Base-by-base conservation (phyloP, 2,888 invertebrate species). In the Ectemnius lituratus region DNA sequence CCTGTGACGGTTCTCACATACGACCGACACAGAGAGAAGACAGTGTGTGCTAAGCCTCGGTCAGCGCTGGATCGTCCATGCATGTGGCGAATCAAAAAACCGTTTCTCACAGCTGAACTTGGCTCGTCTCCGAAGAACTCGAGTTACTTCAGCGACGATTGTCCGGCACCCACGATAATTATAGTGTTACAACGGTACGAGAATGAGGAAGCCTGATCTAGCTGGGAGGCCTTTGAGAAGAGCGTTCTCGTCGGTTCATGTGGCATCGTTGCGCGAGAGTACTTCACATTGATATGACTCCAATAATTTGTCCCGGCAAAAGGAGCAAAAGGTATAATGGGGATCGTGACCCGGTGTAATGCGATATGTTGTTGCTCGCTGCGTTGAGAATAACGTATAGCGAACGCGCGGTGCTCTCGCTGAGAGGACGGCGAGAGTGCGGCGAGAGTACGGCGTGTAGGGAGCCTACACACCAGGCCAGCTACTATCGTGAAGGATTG, bases 341-440 rank as follows among this genome's bases (percentile, higher is more conserved):
- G 83, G 84, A 84, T 87, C 86, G 87, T 85, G 85, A 87, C 84
- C 84, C 74, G 78, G 71, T 79, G 83, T 84, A 86, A 86, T 83
- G 78, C 78, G 83, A 82, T 79, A 82, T 78, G 74, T 80, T 68
- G 75, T 63, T 23, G 75, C 78, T 70, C 62, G 64, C 67, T 70
- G 57, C 62, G 77, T 75, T 37, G 59, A 56, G 23, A 8, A 57
- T 62, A 64, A 52, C 52, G 52, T 52, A 52, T 52, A 14, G n/a
- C 2, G 16, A 16, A 16, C 2, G n/a, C 4, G n/a, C 6, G 8
- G 37, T 37, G 37, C 37, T 6, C n/a, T n/a, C n/a, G n/a, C n/a
- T n/a, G n/a, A n/a, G n/a, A n/a, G n/a, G n/a, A n/a, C 37, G 37
- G 8, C 37, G 37, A 37, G 37, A 37, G 37, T 11, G 23, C 23